Evolutionary conservation across 2,888 invertebrate genomes (phyloP).

Genomic region (Luperina nickerlii): DNA sequence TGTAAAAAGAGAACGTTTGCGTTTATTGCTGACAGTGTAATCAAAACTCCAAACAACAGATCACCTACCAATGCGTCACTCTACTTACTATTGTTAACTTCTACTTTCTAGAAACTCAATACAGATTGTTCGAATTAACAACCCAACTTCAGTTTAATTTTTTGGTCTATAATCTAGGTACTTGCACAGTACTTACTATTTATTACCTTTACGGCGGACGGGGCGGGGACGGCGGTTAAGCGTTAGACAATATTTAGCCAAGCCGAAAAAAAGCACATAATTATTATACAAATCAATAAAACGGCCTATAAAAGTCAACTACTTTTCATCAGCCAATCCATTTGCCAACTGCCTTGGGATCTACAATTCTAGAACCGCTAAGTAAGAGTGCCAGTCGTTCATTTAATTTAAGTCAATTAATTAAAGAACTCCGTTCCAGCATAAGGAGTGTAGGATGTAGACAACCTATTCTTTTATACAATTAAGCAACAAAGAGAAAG

Average conservation of each 20-base stretch:
- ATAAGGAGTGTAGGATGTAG: not conserved
- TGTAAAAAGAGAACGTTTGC: not conserved
- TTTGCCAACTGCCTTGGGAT: not conserved
- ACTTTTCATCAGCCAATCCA: not conserved
- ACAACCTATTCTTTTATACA: not conserved
- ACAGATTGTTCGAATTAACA: too few relatives aligned
- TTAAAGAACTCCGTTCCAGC: not conserved
- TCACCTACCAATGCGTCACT: not conserved
- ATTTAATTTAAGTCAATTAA: slow-evolving; percentile 7
- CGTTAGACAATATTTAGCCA: not conserved
- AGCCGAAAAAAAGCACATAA: not conserved
- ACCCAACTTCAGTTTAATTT: not conserved
- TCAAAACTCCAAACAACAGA: slow-evolving; percentile 1
- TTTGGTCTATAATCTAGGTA: too few relatives aligned
- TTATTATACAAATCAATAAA: not conserved
- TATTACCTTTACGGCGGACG: too few relatives aligned
- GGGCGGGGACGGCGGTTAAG: not conserved
- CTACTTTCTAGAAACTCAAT: not conserved
- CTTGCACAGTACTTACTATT: too few relatives aligned
- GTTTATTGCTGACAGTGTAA: slow-evolving; percentile 4
- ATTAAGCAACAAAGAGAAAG: not conserved
- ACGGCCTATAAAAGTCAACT: not conserved
- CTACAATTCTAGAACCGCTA: not conserved
- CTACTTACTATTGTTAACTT: not conserved
- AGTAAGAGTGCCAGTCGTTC: slow-evolving; percentile 28